Evolutionary conservation across 2,888 invertebrate genomes (phyloP).

Genomic region (Hypercompe scribonia): DNA sequence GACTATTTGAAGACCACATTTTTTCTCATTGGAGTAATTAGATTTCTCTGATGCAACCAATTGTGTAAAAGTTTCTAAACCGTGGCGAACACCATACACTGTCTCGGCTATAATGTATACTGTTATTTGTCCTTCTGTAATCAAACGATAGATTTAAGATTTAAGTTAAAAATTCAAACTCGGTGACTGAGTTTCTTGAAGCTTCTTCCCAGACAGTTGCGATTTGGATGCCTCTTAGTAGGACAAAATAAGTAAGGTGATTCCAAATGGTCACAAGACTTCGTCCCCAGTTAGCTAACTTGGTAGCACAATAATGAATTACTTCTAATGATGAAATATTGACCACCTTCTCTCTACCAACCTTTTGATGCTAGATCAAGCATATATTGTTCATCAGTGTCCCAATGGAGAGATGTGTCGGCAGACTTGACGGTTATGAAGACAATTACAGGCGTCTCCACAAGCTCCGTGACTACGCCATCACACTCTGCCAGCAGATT

Average conservation of each 20-base stretch:
- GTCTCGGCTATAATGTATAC: slow-evolving; percentile 87
- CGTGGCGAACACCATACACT: slow-evolving; percentile 92
- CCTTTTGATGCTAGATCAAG: slow-evolving; percentile 87
- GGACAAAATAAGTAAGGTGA: too few species aligned
- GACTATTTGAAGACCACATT: slow-evolving; percentile 87
- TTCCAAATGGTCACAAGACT: too few species aligned
- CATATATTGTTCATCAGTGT: slow-evolving; percentile 90
- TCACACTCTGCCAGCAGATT: slow-evolving; percentile 88
- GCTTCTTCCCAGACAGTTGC: not conserved
- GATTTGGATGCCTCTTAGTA: too few species aligned
- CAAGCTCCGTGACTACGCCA: slow-evolving; percentile 70
- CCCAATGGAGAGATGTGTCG: slow-evolving; percentile 86
- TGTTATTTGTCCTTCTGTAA: slow-evolving; percentile 79
- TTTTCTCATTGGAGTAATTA: slow-evolving; percentile 57
- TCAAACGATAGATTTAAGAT: not conserved
- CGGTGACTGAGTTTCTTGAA: not conserved
- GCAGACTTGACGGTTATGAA: slow-evolving; percentile 83
- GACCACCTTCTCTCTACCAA: slow-evolving; percentile 45
- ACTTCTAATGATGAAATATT: not conserved
- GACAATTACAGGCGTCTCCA: slow-evolving; percentile 86
- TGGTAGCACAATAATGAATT: not conserved
- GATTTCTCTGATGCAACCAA: slow-evolving; percentile 80
- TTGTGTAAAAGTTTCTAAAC: slow-evolving; percentile 91
- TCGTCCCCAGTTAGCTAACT: not conserved
- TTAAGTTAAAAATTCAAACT: not conserved